These are phyloP conservation scores for Pycnonotus jocosus DNA, from an alignment of 2,113 vertebrate genomes.

Conservation along the genomic window DNA sequence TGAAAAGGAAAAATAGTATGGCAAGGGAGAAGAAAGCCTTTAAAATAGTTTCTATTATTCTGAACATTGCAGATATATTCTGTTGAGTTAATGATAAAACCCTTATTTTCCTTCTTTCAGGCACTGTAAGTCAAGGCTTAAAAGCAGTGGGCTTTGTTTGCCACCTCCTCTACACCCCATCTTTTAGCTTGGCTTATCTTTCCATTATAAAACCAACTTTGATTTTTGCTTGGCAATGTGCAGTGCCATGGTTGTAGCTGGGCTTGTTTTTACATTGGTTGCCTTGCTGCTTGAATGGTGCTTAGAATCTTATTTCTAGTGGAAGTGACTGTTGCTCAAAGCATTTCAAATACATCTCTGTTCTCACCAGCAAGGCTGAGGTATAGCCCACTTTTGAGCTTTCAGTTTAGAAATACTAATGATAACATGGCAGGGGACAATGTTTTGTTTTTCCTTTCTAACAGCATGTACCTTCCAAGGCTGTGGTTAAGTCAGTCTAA, in stretches of 20 bases:
- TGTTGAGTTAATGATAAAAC: neutral
- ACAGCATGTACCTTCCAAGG: neutral
- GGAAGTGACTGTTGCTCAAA: neutral
- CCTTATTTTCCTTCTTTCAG: neutral
- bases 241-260: neutral
- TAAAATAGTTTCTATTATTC: neutral
- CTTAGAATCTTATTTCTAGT: neutral
- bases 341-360: neutral
- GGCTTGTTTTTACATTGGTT: neutral
- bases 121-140: neutral
- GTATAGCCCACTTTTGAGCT: neutral
- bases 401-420: neutral
- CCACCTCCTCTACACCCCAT: neutral
- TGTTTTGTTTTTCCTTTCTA: neutral
- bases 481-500: neutral
- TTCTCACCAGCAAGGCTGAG: neutral
- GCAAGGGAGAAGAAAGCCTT: neutral
- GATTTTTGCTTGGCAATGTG: neutral
- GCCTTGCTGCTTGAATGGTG: neutral
- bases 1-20: neutral
- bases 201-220: neutral
- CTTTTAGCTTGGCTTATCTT: neutral
- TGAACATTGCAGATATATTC: neutral
- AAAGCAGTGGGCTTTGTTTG: neutral
- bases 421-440: rapidly evolving